Conservation (phyloP, 1,140 invertebrate genomes). For the Centruroides sculpturatus region DNA sequence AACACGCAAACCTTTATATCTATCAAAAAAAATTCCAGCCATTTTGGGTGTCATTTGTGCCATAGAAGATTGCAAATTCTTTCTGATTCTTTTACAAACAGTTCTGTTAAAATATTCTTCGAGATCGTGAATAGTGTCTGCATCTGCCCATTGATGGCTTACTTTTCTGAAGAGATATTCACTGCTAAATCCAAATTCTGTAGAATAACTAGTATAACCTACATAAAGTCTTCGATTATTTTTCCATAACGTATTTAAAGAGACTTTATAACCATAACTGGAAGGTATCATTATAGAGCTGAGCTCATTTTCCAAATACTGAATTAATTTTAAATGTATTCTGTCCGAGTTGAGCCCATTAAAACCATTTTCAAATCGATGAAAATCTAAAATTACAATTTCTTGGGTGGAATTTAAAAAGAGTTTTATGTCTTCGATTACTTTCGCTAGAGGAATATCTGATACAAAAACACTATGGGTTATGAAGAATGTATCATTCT, state of each 20-base stretch:
- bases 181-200: conserved; percentile 9
- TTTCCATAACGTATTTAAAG: neutral
- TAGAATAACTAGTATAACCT: neutral
- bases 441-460: conserved; percentile 15
- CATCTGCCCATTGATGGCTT: neutral
- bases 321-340: conserved; percentile 35
- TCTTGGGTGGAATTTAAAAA: conserved; percentile 33
- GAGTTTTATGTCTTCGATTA: conserved; percentile 15
- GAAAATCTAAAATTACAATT: conserved; percentile 52
- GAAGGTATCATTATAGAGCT: conserved; percentile 31
- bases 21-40: conserved; percentile 38
- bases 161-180: neutral
- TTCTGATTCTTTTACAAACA: neutral
- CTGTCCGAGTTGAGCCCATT: conserved; percentile 13
- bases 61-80: conserved; percentile 43
- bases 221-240: neutral
- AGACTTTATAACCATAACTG: conserved; percentile 21
- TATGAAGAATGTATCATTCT: conserved; percentile 20
- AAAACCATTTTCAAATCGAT: conserved; percentile 36
- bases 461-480: conserved; percentile 25
- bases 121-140: neutral
- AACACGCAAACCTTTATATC: conserved; percentile 33
- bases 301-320: conserved; percentile 35
- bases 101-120: neutral
- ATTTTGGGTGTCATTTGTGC: conserved; percentile 62